A percentile compares a stretch with the other conserved stretches of the same genome.
Conservation (phyloP, 1,140 invertebrate species). For the Delia radicum region DNA sequence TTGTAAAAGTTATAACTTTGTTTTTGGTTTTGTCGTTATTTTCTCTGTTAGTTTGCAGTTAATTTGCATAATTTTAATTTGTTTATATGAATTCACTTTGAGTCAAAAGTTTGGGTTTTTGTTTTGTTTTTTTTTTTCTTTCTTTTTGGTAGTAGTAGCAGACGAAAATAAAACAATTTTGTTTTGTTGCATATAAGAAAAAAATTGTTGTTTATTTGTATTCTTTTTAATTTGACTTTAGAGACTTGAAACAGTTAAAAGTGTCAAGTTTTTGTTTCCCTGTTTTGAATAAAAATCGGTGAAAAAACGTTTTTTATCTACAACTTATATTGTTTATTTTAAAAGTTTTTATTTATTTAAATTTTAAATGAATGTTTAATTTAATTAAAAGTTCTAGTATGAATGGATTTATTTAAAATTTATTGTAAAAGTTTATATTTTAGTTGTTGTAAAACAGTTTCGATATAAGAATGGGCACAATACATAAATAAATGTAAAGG, state of each 20-base stretch:
- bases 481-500: too few relatives aligned
- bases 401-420: background rate
- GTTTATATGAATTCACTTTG: constrained; percentile 24
- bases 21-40: background rate
- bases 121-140: background rate
- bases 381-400: background rate
- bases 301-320: background rate
- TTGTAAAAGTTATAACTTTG: background rate
- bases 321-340: background rate
- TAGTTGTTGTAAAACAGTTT: too few relatives aligned
- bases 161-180: background rate
- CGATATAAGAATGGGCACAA: too few relatives aligned
- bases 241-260: background rate
- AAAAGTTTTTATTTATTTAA: background rate
- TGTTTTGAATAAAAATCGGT: background rate
- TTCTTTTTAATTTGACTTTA: constrained; percentile 17
- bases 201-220: background rate
- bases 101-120: background rate
- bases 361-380: background rate
- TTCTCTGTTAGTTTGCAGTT: background rate
- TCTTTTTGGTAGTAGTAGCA: background rate
- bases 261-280: constrained; percentile 6
- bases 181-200: background rate
- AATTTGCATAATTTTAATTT: constrained; percentile 30
- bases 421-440: background rate